Evolutionary conservation across 2,113 vertebrate genomes (phyloP).

Genomic region (Plestiodon gilberti): DNA sequence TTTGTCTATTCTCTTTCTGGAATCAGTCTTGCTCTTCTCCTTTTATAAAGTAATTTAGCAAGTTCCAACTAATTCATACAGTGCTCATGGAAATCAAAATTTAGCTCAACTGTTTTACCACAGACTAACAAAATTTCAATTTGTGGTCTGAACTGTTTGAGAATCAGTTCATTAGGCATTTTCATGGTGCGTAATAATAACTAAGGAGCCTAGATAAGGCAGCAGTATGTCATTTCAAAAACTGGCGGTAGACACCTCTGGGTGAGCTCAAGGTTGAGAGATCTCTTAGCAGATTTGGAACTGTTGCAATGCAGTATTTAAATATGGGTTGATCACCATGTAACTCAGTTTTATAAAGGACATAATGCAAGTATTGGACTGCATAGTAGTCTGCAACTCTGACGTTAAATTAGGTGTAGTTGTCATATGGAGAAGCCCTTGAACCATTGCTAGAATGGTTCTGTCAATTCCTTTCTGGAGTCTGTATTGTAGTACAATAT

Average conservation of each 20-base stretch:
- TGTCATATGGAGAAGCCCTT: not conserved
- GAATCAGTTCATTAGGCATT: not conserved
- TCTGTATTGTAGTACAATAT: not conserved
- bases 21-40: not conserved
- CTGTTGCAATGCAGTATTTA: not conserved
- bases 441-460: not conserved
- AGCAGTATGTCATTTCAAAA: not conserved
- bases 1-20: not conserved
- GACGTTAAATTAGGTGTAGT: not conserved
- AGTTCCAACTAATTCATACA: not conserved
- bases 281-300: not conserved
- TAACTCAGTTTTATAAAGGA: rapidly evolving
- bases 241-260: not conserved
- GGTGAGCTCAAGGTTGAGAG: not conserved
- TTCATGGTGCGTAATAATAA: not conserved
- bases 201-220: not conserved
- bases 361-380: not conserved
- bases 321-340: not conserved
- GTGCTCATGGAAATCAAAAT: not conserved
- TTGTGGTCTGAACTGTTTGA: not conserved
- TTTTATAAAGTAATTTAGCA: not conserved
- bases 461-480: not conserved
- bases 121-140: not conserved
- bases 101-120: not conserved
- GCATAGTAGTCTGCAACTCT: not conserved